A percentile compares a stretch with the other conserved stretches of the same genome.
These are phyloP conservation scores for Idaea biselata DNA, from an alignment of 2,888 invertebrate genomes.

Conservation along the genomic window DNA sequence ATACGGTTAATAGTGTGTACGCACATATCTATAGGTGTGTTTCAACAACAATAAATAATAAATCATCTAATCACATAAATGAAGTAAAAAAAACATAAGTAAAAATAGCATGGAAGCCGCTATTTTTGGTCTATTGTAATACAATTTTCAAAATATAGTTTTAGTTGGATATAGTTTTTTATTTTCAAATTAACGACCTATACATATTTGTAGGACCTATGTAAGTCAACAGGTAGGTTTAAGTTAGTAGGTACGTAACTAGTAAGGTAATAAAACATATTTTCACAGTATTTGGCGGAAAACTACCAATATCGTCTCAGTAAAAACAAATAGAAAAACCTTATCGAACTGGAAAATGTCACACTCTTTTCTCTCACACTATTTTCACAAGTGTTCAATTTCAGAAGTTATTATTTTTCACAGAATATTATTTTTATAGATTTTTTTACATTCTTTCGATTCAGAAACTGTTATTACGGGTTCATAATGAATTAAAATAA, in stretches of 20 bases:
- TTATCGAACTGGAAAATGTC: slow-evolving; percentile 40
- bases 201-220: no score
- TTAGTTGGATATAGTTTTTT: no score
- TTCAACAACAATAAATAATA: no score
- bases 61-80: no score
- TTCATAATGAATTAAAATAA: background rate
- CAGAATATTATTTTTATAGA: background rate
- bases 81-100: no score
- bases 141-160: no score
- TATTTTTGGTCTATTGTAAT: no score
- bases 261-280: background rate
- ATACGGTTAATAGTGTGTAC: no score
- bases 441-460: no score
- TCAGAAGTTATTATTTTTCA: slow-evolving; percentile 11
- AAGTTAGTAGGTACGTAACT: background rate
- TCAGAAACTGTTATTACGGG: background rate
- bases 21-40: no score
- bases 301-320: slow-evolving; percentile 51
- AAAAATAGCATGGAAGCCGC: no score
- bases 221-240: background rate
- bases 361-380: slow-evolving; percentile 20
- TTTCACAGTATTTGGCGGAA: background rate
- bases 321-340: slow-evolving; percentile 54
- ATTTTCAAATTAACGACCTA: no score
- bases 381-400: slow-evolving; percentile 22